Percentiles rank a stretch among this genome's conserved stretches.
Conservation (phyloP, 1,140 invertebrate genomes). For the Dolichoris vasculosae region DNA sequence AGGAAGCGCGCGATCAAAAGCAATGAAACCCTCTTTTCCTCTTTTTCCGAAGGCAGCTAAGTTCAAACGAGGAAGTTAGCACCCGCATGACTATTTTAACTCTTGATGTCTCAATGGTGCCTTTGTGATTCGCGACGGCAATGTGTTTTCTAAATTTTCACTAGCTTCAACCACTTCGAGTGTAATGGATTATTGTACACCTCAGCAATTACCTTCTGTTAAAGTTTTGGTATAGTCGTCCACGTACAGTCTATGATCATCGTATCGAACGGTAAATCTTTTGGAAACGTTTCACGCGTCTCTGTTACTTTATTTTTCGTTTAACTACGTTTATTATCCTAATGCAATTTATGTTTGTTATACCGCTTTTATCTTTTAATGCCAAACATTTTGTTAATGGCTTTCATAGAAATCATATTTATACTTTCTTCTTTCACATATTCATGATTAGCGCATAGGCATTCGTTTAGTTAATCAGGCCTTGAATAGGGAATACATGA, state of each 20-base stretch:
- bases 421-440: neutral
- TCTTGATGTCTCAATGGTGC: neutral
- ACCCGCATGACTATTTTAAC: neutral
- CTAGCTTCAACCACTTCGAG: neutral
- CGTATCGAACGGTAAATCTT: neutral
- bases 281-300: too few species aligned
- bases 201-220: too few species aligned
- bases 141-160: conserved; percentile 14
- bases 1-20: neutral
- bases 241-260: too few species aligned
- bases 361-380: neutral
- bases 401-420: neutral
- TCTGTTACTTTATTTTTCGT: neutral
- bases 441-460: too few species aligned
- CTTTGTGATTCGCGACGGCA: too few species aligned
- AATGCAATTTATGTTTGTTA: neutral
- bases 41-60: neutral
- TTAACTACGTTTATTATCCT: neutral
- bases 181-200: conserved; percentile 8
- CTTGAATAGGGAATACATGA: neutral
- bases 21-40: neutral
- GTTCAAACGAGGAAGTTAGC: neutral
- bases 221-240: too few species aligned
- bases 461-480: neutral
- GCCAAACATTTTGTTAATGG: neutral